Percentiles rank a stretch among this genome's conserved stretches.
These are phyloP conservation scores for Tenthredo scrophulariae DNA, from an alignment of 2,888 invertebrate genomes.

Conservation along the genomic window DNA sequence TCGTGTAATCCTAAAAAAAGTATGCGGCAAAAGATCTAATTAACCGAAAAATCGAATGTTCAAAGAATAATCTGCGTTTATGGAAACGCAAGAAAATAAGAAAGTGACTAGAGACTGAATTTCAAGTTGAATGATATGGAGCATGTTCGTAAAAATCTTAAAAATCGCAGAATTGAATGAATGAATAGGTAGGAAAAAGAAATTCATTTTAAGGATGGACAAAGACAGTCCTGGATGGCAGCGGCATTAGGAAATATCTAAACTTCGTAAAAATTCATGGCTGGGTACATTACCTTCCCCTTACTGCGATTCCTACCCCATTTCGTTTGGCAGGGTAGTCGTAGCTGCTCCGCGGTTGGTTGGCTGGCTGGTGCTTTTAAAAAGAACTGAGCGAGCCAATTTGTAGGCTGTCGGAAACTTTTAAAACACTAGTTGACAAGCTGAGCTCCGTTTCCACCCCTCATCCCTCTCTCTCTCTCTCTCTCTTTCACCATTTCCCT, in stretches of 20 bases:
- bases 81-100: no score
- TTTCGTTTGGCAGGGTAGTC: slow-evolving; percentile 52
- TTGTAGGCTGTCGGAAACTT: slow-evolving; percentile 79
- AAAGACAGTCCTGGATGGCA: background rate
- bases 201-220: background rate
- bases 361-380: slow-evolving; percentile 73
- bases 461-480: slow-evolving; percentile 56
- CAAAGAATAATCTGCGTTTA: no score
- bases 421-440: slow-evolving; percentile 78
- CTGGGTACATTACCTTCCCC: slow-evolving; percentile 54
- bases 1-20: background rate
- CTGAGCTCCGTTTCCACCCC: slow-evolving; percentile 58
- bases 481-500: slow-evolving; percentile 62
- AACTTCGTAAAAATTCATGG: slow-evolving; percentile 64
- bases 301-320: slow-evolving; percentile 42
- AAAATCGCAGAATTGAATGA: background rate
- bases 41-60: background rate
- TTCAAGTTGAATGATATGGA: background rate
- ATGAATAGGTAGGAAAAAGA: background rate
- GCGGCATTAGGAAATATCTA: slow-evolving; percentile 39
- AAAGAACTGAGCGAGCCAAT: slow-evolving; percentile 79
- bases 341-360: slow-evolving; percentile 70
- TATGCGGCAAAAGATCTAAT: background rate
- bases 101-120: background rate
- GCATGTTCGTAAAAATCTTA: background rate